A percentile compares a stretch with the other conserved stretches of the same genome.
phyloP scores from a whole-genome alignment of 2,113 vertebrate species.

The Petromus typicus region DNA sequence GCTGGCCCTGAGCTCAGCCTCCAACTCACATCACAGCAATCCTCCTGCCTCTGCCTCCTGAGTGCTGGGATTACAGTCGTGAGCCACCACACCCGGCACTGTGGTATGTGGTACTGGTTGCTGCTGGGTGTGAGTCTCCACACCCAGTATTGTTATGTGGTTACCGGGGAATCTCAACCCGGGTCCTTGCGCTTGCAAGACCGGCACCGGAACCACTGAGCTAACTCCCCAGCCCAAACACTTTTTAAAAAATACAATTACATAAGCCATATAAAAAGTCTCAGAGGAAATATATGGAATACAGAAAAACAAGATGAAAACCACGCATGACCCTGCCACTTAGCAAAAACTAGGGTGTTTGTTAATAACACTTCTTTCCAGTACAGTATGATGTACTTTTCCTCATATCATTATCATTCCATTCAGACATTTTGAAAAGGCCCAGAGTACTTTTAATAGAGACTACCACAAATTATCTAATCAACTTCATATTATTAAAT shows the following conservation, averaged over 20 bases:
- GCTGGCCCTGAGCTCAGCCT: too few relatives aligned
- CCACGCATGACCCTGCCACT: not conserved
- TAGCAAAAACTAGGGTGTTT: not conserved
- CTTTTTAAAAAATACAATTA: not conserved
- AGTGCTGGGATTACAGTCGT: too few relatives aligned
- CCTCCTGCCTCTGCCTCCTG: too few relatives aligned
- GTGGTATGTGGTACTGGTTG: too few relatives aligned
- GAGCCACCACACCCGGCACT: too few relatives aligned
- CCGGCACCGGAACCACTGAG: too few relatives aligned
- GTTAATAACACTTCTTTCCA: not conserved
- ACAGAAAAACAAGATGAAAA: slow-evolving; percentile 28
- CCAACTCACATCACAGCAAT: too few relatives aligned
- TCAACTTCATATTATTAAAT: not conserved
- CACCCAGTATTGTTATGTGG: too few relatives aligned
- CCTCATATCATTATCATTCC: not conserved
- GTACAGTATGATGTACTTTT: not conserved
- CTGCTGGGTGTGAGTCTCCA: too few relatives aligned
- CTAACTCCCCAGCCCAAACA: too few relatives aligned
- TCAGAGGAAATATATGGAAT: not conserved
- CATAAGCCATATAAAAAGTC: not conserved
- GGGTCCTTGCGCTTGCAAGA: too few relatives aligned
- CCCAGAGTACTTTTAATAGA: not conserved
- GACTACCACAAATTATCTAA: not conserved
- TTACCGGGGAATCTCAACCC: too few relatives aligned
- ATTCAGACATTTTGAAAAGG: slow-evolving; percentile 16